Conservation (phyloP, 2,888 invertebrate genomes). For the Netelia melanura region DNA sequence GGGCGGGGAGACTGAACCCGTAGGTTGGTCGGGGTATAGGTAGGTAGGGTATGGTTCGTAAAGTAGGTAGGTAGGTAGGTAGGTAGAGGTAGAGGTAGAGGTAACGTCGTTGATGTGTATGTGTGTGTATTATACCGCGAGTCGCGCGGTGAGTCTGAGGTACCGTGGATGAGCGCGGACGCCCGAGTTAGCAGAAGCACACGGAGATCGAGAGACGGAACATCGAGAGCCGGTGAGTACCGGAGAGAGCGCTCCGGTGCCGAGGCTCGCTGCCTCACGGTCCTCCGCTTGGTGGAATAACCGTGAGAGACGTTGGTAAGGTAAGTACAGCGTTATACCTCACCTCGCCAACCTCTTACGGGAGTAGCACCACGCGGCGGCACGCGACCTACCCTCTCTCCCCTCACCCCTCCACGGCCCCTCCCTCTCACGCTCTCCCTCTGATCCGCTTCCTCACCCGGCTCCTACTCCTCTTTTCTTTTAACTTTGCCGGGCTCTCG, state of each 20-base stretch:
- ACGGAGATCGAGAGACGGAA: conserved; percentile 32
- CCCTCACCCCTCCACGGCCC: conserved; percentile 22
- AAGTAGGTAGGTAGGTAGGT: conserved; percentile 71
- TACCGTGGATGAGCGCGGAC: conserved; percentile 68
- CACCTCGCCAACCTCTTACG: conserved; percentile 74
- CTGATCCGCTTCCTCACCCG: conserved; percentile 69
- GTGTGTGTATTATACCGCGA: conserved; percentile 66
- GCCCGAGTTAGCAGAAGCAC: conserved; percentile 66
- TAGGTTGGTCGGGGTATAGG: conserved; percentile 75
- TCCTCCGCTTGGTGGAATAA: conserved; percentile 75
- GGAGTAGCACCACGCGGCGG: conserved; percentile 80
- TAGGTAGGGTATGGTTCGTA: conserved; percentile 69
- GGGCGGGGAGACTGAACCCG: conserved; percentile 72
- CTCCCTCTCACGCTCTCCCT: conserved; percentile 1
- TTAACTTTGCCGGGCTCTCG: conserved; percentile 60
- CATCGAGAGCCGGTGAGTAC: conserved; percentile 18
- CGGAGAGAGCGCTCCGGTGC: conserved; percentile 39
- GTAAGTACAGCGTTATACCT: conserved; percentile 75
- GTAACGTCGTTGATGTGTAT: conserved; percentile 71
- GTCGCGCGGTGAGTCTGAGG: conserved; percentile 47
- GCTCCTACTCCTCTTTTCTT: conserved; percentile 65
- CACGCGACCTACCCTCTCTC: conserved; percentile 83
- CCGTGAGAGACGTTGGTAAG: conserved; percentile 81
- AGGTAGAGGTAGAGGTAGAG: conserved; percentile 73
- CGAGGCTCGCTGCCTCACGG: conserved; percentile 68